Conservation (phyloP, 2,888 invertebrate genomes). For the Eledona agricola region DNA sequence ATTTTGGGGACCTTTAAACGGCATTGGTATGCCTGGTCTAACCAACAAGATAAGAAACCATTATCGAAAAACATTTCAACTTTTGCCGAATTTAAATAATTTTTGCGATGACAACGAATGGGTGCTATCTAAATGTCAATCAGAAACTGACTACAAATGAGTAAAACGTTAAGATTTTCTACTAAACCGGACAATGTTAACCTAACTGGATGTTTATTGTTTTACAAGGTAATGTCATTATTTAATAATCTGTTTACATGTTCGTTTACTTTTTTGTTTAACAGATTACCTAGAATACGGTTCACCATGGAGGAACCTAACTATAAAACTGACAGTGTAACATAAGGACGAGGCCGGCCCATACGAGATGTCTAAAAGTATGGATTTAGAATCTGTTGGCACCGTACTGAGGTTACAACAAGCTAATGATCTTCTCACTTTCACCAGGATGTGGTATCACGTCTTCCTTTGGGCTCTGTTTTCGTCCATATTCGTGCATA, state of each 20-base stretch:
- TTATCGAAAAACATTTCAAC: no score
- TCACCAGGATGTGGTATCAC: conserved; percentile 96
- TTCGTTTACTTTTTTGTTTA: background rate
- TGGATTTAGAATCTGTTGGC: conserved; percentile 56
- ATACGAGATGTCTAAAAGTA: conserved; percentile 13
- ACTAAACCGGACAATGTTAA: no score
- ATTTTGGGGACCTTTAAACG: no score
- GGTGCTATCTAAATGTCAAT: no score
- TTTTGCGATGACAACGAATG: no score
- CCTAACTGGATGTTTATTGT: no score
- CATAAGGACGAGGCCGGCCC: conserved; percentile 4
- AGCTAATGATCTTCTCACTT: conserved; percentile 68
- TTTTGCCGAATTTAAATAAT: no score
- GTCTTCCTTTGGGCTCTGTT: conserved; percentile 95
- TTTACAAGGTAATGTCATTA: background rate
- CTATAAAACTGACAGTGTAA: conserved; percentile 10
- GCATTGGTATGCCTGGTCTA: no score
- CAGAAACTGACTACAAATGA: no score
- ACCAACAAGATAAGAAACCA: no score
- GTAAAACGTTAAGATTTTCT: no score
- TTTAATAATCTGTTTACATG: background rate
- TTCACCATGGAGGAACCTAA: conserved; percentile 20
- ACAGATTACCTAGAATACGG: conserved; percentile 1
- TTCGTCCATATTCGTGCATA: conserved; percentile 92
- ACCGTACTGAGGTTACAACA: conserved; percentile 59